Conservation (phyloP, 2,888 invertebrate species). For the Cerastis leucographa region DNA sequence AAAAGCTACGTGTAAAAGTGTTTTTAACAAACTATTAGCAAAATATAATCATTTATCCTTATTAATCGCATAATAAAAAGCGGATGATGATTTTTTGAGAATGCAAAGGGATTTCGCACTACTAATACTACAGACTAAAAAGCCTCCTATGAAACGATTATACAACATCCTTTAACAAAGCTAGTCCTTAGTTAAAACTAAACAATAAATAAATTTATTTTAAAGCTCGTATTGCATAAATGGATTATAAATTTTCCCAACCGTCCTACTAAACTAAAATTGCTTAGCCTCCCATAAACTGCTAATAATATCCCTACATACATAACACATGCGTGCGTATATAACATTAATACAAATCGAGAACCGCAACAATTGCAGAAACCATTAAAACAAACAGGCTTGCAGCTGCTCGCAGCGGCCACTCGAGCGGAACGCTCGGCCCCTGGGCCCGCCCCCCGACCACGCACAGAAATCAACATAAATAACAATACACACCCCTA, state of each 20-base stretch:
- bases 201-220: background rate
- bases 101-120: background rate
- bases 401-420: slow-evolving; percentile 86
- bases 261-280: slow-evolving; percentile 68
- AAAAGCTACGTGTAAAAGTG: background rate
- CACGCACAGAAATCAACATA: slow-evolving; percentile 90
- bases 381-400: slow-evolving; percentile 88
- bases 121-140: background rate
- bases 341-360: slow-evolving; percentile 79
- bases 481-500: slow-evolving; percentile 91
- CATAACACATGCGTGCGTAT: slow-evolving; percentile 77
- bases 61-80: background rate
- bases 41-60: background rate
- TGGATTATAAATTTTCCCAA: slow-evolving; percentile 59
- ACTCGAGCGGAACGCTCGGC: slow-evolving; percentile 86
- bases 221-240: background rate
- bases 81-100: background rate
- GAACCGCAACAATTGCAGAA: slow-evolving; percentile 83
- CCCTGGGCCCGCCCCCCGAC: slow-evolving; percentile 86
- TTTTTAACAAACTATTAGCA: background rate
- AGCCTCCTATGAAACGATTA: background rate
- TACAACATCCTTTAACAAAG: background rate
- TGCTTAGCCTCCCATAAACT: slow-evolving; percentile 82
- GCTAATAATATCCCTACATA: slow-evolving; percentile 69
- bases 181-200: background rate